Conservation (phyloP, 1,140 invertebrate genomes). For the Saccostrea cuccullata region DNA sequence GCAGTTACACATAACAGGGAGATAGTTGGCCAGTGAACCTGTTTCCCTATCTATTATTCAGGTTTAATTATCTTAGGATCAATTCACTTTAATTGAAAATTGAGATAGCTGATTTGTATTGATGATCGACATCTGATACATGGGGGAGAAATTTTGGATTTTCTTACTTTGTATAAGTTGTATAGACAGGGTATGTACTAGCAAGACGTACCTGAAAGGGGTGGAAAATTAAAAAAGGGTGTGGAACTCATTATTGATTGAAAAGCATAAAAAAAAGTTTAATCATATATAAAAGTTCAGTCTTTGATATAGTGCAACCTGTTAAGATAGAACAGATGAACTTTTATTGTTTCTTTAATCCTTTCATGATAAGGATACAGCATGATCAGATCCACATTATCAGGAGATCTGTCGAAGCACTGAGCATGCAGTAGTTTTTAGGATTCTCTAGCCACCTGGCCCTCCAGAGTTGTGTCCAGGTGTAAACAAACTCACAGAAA, state of each 20-base stretch:
- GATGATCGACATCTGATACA: not conserved
- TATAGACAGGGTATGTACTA: not conserved
- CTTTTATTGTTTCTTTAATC: not conserved
- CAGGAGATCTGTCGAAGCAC: not conserved
- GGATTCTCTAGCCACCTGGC: not conserved
- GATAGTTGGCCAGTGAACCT: conserved; percentile 12
- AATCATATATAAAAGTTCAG: not conserved
- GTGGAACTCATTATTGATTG: not conserved
- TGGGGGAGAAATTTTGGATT: not conserved
- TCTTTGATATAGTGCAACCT: not conserved
- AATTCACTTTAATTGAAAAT: not conserved
- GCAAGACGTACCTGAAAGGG: not conserved
- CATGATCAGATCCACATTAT: not conserved
- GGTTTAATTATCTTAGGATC: not conserved
- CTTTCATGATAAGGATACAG: not conserved
- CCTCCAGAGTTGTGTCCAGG: not conserved
- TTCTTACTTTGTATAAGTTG: not conserved
- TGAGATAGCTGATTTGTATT: conserved; percentile 8
- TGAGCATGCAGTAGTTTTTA: not conserved
- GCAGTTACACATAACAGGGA: not conserved
- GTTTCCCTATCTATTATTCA: not conserved
- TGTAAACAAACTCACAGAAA: conserved; percentile 24
- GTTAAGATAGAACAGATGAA: conserved; percentile 4
- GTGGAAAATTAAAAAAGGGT: not conserved
- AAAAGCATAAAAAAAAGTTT: not conserved